These are phyloP conservation scores for Sphyrna mokarran DNA, from an alignment of 2,113 vertebrate genomes.

Conservation along the genomic window DNA sequence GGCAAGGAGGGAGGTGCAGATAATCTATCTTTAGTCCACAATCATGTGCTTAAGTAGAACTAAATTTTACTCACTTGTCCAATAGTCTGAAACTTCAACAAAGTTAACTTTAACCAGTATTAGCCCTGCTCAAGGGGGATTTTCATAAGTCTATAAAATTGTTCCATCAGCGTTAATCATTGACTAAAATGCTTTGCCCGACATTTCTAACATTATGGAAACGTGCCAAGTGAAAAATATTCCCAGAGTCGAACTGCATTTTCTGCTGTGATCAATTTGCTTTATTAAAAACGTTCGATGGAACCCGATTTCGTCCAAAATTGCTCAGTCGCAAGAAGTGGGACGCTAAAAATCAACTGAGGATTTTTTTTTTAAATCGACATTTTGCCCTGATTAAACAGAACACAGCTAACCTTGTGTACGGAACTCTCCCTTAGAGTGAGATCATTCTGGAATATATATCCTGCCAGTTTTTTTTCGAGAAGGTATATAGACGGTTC, in stretches of 20 bases:
- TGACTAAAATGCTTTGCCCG: slow-evolving; percentile 52
- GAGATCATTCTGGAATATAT: slow-evolving; percentile 26
- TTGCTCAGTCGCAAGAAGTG: background rate
- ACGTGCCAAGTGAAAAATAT: slow-evolving; percentile 54
- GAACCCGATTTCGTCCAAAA: background rate
- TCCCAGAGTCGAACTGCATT: slow-evolving; percentile 44
- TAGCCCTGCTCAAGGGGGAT: slow-evolving; percentile 20
- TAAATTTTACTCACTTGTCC: background rate
- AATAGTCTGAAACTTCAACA: slow-evolving; percentile 44
- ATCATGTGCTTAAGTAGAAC: background rate
- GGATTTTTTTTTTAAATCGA: background rate
- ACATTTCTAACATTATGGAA: slow-evolving; percentile 51
- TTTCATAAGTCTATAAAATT: slow-evolving; percentile 48
- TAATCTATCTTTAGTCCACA: slow-evolving; percentile 20
- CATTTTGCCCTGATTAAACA: slow-evolving; percentile 16
- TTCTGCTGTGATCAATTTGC: slow-evolving; percentile 20
- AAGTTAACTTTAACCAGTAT: slow-evolving; percentile 47
- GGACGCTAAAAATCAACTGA: background rate
- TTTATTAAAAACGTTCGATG: background rate
- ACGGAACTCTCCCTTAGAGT: background rate
- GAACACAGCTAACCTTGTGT: slow-evolving; percentile 29
- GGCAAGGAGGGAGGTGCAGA: slow-evolving; percentile 13
- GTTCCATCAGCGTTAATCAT: slow-evolving; percentile 61
- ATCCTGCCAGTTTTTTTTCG: background rate
- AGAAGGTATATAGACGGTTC: background rate